Base-by-base conservation (phyloP, 2,888 invertebrate genomes). In the Embidobia sp. region DNA sequence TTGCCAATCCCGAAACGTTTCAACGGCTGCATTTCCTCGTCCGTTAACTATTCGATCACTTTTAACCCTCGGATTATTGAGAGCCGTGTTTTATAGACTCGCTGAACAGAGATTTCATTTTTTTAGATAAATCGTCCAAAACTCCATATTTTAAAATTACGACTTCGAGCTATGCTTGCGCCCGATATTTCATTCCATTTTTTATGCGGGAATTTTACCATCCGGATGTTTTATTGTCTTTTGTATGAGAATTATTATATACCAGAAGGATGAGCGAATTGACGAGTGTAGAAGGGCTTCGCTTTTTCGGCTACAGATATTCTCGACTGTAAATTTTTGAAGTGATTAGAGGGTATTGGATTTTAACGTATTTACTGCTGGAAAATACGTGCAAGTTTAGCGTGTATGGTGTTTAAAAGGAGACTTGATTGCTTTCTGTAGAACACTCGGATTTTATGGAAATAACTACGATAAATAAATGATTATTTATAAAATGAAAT, bases 31-130 rank as follows among this genome's bases (percentile, higher is more conserved):
- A 13, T 26, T 55, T 49, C 35, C 37, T 53, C 61, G 37, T 48
- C 27, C 48, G 57, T 44, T 59, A 51, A 59, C 57, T 51, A 74
- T 66, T 74, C 73, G 42, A 74, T 66, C 73, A 59, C 51, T 64
- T 66, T 74, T 74, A 74, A 66, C 72, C 55, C 55, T 7, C 55
- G 63, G 72, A 72, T 72, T 72, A 72, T 72, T 55, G 63, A 48
- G 37, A 22, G 18, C 16, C 26, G 26, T 72, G 55, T 53, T 72
- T 72, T 72, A 72, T 48, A 48, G 55, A 48, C 48, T 48, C 48
- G 48, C 5, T 40, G 55, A 53, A 63, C 51, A 44, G 48, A 40
- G 51, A 42, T n/a, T 33, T 29, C 29, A 8, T 29, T 29, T 61
- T 70, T 51, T 59, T 15, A n/a, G 59, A 72, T 72, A 63, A 63